A percentile compares a stretch with the other conserved stretches of the same genome.
Conservation (phyloP, 2,797 vertebrate genomes). For the Esox masquinongy region DNA sequence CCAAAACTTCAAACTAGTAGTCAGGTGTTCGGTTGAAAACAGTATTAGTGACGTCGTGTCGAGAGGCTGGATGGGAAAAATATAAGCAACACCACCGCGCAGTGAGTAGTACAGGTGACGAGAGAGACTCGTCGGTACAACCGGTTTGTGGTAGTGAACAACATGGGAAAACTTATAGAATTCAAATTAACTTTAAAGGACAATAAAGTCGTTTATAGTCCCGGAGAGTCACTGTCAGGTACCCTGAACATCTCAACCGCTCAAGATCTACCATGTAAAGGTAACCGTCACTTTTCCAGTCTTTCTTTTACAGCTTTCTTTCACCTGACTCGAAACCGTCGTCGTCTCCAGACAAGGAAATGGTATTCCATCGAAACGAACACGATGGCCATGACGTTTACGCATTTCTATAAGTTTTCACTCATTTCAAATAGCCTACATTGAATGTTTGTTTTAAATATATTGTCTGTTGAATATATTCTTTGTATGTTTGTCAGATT, state of each 20-base stretch:
- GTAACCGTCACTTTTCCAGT: slow-evolving; percentile 40
- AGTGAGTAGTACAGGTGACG: slow-evolving; percentile 43
- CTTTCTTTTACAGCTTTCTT: too few species aligned
- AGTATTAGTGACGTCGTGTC: not conserved
- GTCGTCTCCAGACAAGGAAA: slow-evolving; percentile 57
- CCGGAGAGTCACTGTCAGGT: slow-evolving; percentile 73
- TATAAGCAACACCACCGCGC: not conserved
- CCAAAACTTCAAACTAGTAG: slow-evolving; percentile 52
- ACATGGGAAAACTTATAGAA: slow-evolving; percentile 74
- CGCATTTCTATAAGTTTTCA: not conserved
- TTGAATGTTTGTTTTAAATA: not conserved
- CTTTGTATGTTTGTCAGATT: not conserved
- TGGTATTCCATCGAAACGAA: slow-evolving; percentile 8
- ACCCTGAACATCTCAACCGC: slow-evolving; percentile 55
- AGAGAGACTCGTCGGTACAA: not conserved
- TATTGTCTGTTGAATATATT: too few species aligned
- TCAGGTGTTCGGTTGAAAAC: slow-evolving; percentile 15
- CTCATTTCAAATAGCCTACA: not conserved
- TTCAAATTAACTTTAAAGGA: slow-evolving; percentile 67
- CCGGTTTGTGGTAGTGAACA: slow-evolving; percentile 15
- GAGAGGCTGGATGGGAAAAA: not conserved
- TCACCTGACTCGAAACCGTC: slow-evolving; percentile 27
- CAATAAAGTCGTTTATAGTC: slow-evolving; percentile 70
- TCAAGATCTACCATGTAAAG: slow-evolving; percentile 72
- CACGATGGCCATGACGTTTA: not conserved